Conservation (phyloP, 2,113 vertebrate species). For the Chaetura pelagica region DNA sequence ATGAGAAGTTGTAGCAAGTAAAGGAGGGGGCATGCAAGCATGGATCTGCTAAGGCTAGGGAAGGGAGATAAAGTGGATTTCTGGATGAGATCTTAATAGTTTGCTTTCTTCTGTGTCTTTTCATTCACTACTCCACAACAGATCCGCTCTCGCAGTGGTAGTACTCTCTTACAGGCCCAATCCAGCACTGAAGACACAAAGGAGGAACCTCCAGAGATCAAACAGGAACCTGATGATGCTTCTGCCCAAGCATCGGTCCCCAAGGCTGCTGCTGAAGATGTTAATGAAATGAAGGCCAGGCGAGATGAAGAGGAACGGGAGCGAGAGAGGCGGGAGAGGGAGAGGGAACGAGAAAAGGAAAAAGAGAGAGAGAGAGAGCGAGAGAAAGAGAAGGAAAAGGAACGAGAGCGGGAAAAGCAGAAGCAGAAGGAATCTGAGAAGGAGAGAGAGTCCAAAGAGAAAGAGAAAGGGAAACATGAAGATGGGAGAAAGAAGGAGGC, state of each 20-base stretch:
- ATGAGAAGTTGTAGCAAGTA: neutral
- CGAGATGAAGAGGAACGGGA: conserved; percentile 78
- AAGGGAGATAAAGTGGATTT: neutral
- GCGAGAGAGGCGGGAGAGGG: conserved; percentile 84
- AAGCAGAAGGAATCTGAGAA: conserved; percentile 81
- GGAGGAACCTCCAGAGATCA: conserved; percentile 86
- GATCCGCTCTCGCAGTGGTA: conserved; percentile 88
- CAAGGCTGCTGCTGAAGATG: conserved; percentile 76
- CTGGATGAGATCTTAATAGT: neutral
- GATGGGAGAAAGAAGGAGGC: conserved; percentile 85
- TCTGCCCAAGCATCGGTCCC: conserved; percentile 72
- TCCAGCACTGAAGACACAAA: conserved; percentile 92
- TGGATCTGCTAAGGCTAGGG: neutral
- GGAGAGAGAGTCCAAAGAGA: conserved; percentile 82
- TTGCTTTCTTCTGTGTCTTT: neutral
- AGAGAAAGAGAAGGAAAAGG: conserved; percentile 86
- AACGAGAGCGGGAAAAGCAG: conserved; percentile 82
- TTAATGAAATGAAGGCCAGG: conserved; percentile 73
- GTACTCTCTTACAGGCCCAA: conserved; percentile 88
- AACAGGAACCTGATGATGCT: conserved; percentile 84
- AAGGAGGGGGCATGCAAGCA: neutral
- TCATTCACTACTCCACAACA: neutral
- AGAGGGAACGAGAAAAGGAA: conserved; percentile 79
- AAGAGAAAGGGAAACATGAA: conserved; percentile 85
- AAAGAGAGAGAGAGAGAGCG: conserved; percentile 63